Base-by-base conservation (phyloP, 2,797 vertebrate genomes). In the Melanotaenia parkinsoni region DNA sequence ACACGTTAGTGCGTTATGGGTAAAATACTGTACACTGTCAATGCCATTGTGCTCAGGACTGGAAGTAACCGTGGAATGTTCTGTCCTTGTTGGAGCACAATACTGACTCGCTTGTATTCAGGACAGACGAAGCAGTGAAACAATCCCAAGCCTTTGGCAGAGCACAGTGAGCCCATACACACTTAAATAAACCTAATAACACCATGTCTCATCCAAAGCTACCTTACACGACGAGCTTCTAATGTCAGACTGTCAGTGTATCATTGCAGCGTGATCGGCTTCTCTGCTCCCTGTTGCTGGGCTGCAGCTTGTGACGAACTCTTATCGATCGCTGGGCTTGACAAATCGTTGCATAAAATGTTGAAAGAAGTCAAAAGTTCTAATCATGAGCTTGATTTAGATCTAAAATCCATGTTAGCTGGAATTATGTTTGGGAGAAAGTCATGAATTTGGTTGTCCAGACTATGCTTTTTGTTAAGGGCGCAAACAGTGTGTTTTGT, bases 31-130 rank as follows among this genome's bases (percentile, higher is more conserved):
- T 79, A 80, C 74, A 71, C 74, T 72, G 73, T 81, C 47, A 54
- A 30, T 73, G 50, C 58, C 70, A 81, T 79, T 83, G 83, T 88
- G 81, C 70, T 74, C 33, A 4, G 60, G 75, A 85, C 67, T 83
- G 79, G 74, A 83, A 86, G 82, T 86, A 80, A 72, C 84, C 70
- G 73, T 82, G 88, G 90, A 90, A 88, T 88, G 79, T 86, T 76
- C 72, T 70, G 64, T 56, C 66, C 53, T 71, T 63, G 40, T 60
- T 32, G 70, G 72, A 79, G 70, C 77, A 74, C 73, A 16, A 90
- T 80, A 92, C 72, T 81, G 84, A 51, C 71, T 77, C 13, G 60
- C 74, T 90, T 91, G 86, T 87, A 79, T 88, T 77, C 80, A 74
- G 78, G 65, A 77, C 74, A 81, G 82, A 87, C 76, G 51, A 58